Evolutionary conservation across 1,140 invertebrate genomes (phyloP).

Genomic region (Papilio helenus): DNA sequence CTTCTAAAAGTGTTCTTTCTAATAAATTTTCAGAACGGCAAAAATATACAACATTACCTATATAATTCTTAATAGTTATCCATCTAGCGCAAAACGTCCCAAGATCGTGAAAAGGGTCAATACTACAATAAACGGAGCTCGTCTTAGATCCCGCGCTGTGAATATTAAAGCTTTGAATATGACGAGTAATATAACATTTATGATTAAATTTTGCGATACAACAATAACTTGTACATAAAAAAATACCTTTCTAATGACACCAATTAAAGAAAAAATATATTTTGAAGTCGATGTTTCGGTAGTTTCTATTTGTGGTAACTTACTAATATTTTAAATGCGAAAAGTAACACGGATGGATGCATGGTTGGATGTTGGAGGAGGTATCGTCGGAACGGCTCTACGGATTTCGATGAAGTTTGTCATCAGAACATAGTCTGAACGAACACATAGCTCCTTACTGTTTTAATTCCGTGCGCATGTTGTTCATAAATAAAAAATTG

Average conservation of each 20-base stretch:
- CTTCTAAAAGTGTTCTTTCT: neutral
- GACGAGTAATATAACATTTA: slow-evolving; percentile 6
- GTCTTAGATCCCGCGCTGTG: slow-evolving; percentile 45
- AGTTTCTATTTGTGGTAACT: too few species aligned
- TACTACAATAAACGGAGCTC: slow-evolving; percentile 53
- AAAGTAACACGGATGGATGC: too few species aligned
- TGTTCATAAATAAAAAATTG: too few species aligned
- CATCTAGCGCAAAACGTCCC: slow-evolving; percentile 46
- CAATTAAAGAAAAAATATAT: neutral
- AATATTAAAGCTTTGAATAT: slow-evolving; percentile 29
- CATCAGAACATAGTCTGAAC: too few species aligned
- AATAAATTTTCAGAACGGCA: neutral
- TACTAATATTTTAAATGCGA: too few species aligned
- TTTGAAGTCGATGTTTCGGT: too few species aligned
- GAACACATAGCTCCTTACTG: too few species aligned
- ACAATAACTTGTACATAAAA: neutral
- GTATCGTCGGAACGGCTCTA: too few species aligned
- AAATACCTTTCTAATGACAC: neutral
- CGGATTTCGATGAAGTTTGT: too few species aligned
- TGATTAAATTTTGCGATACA: neutral
- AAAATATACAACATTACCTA: neutral
- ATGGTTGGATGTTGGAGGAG: too few species aligned
- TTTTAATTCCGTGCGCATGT: too few species aligned
- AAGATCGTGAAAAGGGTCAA: slow-evolving; percentile 54
- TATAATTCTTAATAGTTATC: neutral